Evolutionary conservation across 2,113 vertebrate species (phyloP).

Genomic region (Nasalis larvatus): DNA sequence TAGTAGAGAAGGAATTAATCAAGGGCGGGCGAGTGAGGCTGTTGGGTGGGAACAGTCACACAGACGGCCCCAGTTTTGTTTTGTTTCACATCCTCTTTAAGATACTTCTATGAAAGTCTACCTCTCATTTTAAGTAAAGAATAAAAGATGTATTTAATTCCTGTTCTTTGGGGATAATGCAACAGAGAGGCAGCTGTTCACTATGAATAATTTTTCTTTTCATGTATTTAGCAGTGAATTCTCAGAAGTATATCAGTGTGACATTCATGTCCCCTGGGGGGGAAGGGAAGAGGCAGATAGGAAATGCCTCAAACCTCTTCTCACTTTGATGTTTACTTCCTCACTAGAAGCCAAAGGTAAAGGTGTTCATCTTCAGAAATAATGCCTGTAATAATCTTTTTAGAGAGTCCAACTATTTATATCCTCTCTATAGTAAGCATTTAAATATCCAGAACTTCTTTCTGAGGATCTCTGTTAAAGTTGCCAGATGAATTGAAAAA

Average conservation of each 20-base stretch:
- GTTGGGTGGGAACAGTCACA: conserved; percentile 46
- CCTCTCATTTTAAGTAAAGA: conserved; percentile 84
- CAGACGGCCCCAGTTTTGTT: conserved; percentile 62
- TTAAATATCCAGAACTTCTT: conserved; percentile 83
- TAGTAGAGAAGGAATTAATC: conserved; percentile 54
- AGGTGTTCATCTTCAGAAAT: conserved; percentile 76
- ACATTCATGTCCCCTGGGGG: conserved; percentile 22
- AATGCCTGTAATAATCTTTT: conserved; percentile 74
- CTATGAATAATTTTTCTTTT: conserved; percentile 55
- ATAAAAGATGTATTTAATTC: conserved; percentile 73
- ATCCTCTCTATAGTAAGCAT: conserved; percentile 69
- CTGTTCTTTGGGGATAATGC: conserved; percentile 78
- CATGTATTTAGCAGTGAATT: conserved; percentile 64
- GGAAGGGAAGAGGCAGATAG: background rate
- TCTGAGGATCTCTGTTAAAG: conserved; percentile 73
- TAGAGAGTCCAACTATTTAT: conserved; percentile 62
- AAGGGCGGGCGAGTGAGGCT: conserved; percentile 59
- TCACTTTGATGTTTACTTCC: conserved; percentile 75
- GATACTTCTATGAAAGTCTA: conserved; percentile 83
- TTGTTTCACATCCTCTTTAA: conserved; percentile 73
- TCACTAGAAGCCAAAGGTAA: conserved; percentile 84
- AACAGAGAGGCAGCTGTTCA: conserved; percentile 76
- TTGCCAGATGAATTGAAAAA: conserved; percentile 65
- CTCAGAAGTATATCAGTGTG: conserved; percentile 60
- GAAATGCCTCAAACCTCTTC: conserved; percentile 38